These are phyloP conservation scores for Tachypleus tridentatus DNA, from an alignment of 1,140 invertebrate species.

Conservation along the genomic window DNA sequence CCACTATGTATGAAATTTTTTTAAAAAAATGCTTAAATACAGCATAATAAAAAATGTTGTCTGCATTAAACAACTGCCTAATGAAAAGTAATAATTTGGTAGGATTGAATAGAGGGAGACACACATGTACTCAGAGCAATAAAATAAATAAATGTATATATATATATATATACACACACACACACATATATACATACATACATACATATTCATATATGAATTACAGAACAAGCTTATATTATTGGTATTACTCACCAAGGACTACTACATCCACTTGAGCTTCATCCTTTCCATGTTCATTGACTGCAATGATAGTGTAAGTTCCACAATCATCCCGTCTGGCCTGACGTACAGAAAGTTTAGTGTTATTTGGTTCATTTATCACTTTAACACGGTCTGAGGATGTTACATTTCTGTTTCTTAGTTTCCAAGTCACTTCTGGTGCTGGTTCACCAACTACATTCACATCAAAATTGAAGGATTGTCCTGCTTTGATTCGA, in stretches of 20 bases:
- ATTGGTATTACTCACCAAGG: slow-evolving; percentile 71
- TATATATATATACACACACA: no score
- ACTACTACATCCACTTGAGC: slow-evolving; percentile 87
- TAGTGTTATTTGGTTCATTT: slow-evolving; percentile 63
- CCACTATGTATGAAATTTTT: no score
- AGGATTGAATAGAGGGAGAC: no score
- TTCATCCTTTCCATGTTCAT: slow-evolving; percentile 80
- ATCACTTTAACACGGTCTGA: slow-evolving; percentile 27
- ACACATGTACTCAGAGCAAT: no score
- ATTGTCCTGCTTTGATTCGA: slow-evolving; percentile 85
- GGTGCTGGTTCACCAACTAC: slow-evolving; percentile 91
- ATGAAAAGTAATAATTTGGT: no score
- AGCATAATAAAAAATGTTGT: no score
- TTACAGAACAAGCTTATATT: slow-evolving; percentile 60
- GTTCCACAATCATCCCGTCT: slow-evolving; percentile 76
- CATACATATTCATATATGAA: no score
- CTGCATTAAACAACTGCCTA: no score
- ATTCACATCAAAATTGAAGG: slow-evolving; percentile 84
- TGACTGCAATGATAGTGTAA: slow-evolving; percentile 85
- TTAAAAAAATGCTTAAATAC: no score
- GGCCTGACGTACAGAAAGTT: slow-evolving; percentile 72
- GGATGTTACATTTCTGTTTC: slow-evolving; percentile 34
- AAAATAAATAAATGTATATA: no score
- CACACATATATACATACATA: no score
- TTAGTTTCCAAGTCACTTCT: slow-evolving; percentile 66